Percentiles rank a stretch among this genome's conserved stretches.
phyloP scores from a whole-genome alignment of 2,797 vertebrate genomes.

The Spinus olivaceus region DNA sequence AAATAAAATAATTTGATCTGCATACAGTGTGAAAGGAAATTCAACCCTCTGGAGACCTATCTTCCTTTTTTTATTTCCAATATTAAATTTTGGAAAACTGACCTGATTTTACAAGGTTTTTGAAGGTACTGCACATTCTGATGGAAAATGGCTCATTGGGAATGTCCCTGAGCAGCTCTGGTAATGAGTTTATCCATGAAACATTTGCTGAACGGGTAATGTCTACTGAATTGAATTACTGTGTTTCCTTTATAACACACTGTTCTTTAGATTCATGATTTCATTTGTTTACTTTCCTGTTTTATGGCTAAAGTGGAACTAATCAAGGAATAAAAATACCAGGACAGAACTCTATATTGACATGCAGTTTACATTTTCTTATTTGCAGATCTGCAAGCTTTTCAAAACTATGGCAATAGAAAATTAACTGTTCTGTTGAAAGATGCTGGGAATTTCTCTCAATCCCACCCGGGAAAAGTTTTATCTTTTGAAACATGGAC shows the following conservation, averaged over 20 bases:
- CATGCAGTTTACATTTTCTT: conserved; percentile 23
- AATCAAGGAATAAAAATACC: conserved; percentile 23
- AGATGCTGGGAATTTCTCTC: not conserved
- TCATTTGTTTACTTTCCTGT: conserved; percentile 54
- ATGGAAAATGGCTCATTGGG: not conserved
- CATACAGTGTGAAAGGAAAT: not conserved
- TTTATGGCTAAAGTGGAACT: conserved; percentile 61
- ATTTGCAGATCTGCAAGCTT: conserved; percentile 39
- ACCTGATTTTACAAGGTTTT: not conserved
- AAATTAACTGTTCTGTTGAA: conserved; percentile 35
- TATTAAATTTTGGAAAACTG: not conserved
- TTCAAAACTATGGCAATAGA: conserved; percentile 28
- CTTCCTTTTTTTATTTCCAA: not conserved
- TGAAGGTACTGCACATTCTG: not conserved
- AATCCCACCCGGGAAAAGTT: conserved; percentile 5
- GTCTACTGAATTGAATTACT: conserved; percentile 56
- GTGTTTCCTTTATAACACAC: conserved; percentile 25
- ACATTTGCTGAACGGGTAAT: conserved; percentile 45
- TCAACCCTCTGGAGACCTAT: not conserved
- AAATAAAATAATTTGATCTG: not conserved
- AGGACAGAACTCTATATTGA: not conserved
- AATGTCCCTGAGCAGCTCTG: not conserved
- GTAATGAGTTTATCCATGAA: conserved; percentile 48
- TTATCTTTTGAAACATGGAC: conserved; percentile 32
- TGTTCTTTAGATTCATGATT: conserved; percentile 62